Evolutionary conservation across 2,113 vertebrate genomes (phyloP), one percentile per base, ranked within the genome.

Genomic region (Leucopternis melanops): DNA sequence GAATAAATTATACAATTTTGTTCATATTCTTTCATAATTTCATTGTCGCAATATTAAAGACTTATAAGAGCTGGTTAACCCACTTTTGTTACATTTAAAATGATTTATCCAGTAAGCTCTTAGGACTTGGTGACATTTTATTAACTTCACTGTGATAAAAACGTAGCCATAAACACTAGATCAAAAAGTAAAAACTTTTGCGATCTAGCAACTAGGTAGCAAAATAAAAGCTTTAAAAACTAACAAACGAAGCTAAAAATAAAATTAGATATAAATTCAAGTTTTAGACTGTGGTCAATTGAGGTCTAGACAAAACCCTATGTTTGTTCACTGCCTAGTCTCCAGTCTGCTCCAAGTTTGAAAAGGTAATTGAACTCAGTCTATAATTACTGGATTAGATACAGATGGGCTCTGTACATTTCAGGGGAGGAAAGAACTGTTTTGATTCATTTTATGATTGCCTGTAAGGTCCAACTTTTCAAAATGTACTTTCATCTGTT

Each of bases 341-440:
- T 98, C 98, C 98, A 98, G 98, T 98, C 98, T 98, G 98, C 98
- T 98, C 97, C 96, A 97, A 98, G 97, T 97, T 98, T 98, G 98
- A 98, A 98, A 98, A 98, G 98, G 98, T 98, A 98, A 98, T 98
- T 98, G 98, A 98, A 98, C 98, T 98, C 98, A 97, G 98, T 97
- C 98, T 98, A 86, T 98, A 99, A 98, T 98, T 98, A 98, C 98
- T 98, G 98, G 98, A 99, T 99, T 98, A 98, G 98, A 98, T 98
- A 98, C 98, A 99, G 98, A 98, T 98, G 98, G 98, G 98, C 98
- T 98, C 98, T 97, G 97, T 98, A 98, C 97, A 97, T 98, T 98
- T 98, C 96, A 97, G 97, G 96, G 96, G 93, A 97, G 96, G 97
- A 98, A 98, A 98, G 98, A 97, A 96, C 97, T 98, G 98, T 98